Evolutionary conservation across 64 coral and sea anemone species (phyloP).

Genomic region (Montipora capricornis): DNA sequence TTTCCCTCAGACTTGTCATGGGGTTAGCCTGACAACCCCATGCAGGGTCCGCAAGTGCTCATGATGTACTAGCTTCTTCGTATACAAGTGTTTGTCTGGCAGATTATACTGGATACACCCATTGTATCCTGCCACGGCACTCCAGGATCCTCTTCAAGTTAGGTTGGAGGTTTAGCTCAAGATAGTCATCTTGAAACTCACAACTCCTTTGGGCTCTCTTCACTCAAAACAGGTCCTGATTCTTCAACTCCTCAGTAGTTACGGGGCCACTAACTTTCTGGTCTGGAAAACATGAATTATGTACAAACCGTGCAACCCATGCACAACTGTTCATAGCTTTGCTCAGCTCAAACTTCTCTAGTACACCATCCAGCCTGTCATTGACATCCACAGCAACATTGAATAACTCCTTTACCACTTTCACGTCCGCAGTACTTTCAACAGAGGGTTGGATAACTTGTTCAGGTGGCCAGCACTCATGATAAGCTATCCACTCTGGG

Average conservation of each 20-base stretch:
- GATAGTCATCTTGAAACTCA: no score
- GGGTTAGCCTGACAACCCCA: no score
- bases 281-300: background rate
- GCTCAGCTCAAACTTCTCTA: background rate
- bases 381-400: no score
- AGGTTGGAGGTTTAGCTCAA: no score
- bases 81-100: no score
- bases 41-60: no score
- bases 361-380: background rate
- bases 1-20: no score
- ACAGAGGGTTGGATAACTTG: background rate
- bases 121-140: no score
- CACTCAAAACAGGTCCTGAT: background rate
- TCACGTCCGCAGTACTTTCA: background rate
- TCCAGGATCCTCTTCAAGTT: no score
- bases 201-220: background rate
- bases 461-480: background rate
- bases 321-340: background rate
- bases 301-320: background rate
- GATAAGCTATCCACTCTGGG: background rate
- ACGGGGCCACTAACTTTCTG: background rate
- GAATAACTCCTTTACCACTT: background rate
- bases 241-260: background rate
- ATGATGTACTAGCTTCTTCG: no score
- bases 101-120: no score